Evolutionary conservation across 1,140 invertebrate genomes (phyloP).

Genomic region (Procambarus virginalis): DNA sequence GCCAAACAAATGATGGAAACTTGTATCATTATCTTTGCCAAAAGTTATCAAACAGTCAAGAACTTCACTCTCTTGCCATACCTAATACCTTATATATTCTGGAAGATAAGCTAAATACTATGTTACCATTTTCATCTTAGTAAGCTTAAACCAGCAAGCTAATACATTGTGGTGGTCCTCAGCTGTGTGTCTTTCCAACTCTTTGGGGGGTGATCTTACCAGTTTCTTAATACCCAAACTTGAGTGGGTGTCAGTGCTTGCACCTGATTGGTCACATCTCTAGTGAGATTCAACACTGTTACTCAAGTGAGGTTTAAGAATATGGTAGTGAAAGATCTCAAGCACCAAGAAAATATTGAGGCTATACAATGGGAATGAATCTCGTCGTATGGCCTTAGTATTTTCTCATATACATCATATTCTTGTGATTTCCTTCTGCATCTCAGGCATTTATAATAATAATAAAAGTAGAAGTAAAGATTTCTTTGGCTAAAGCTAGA

Average conservation of each 20-base stretch:
- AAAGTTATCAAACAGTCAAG: neutral
- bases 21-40: too few relatives aligned
- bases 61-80: neutral
- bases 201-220: neutral
- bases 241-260: neutral
- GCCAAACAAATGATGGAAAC: too few relatives aligned
- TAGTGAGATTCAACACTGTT: neutral
- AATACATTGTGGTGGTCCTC: neutral
- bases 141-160: neutral
- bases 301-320: neutral
- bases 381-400: too few relatives aligned
- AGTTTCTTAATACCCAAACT: neutral
- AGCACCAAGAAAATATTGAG: neutral
- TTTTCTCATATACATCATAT: too few relatives aligned
- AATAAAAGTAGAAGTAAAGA: slow-evolving; percentile 3
- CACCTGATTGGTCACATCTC: neutral
- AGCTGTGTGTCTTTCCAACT: neutral
- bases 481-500: slow-evolving; percentile 44
- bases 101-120: neutral
- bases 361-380: too few relatives aligned
- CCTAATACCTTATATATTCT: neutral
- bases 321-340: neutral
- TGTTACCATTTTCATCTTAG: neutral
- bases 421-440: too few relatives aligned
- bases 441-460: too few relatives aligned